Percentiles rank a stretch among this genome's conserved stretches.
phyloP scores from a whole-genome alignment of 2,797 vertebrate genomes.

The Chanos chanos region DNA sequence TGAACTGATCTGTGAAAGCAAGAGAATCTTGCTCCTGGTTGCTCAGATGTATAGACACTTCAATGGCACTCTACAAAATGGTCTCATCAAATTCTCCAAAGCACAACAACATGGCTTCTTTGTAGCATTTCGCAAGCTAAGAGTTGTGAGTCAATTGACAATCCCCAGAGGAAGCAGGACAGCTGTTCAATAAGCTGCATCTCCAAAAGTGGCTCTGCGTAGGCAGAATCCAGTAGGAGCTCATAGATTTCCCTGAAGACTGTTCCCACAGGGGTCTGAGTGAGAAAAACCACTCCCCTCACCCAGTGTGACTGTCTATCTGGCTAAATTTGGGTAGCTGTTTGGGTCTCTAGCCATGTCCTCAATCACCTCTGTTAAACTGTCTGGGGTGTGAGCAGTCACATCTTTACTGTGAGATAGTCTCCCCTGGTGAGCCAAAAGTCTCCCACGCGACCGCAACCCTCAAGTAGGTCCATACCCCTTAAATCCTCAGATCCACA shows the following conservation, averaged over 20 bases:
- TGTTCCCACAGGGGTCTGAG: neutral
- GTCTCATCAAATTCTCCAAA: too few relatives aligned
- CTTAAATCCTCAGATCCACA: too few relatives aligned
- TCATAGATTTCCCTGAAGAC: slow-evolving; percentile 3
- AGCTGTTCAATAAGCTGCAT: neutral
- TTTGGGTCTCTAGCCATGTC: slow-evolving; percentile 7
- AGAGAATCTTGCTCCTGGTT: too few relatives aligned
- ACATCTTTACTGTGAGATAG: neutral
- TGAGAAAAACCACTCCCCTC: too few relatives aligned
- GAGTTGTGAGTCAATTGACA: slow-evolving; percentile 1
- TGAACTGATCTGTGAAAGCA: too few relatives aligned
- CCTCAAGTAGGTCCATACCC: too few relatives aligned
- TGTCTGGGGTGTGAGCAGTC: neutral
- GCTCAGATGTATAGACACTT: too few relatives aligned
- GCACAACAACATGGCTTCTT: neutral
- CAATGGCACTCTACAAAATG: too few relatives aligned
- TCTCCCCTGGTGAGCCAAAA: neutral
- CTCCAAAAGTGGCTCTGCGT: neutral
- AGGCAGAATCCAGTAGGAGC: neutral
- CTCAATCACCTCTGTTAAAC: slow-evolving; percentile 10
- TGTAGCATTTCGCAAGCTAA: neutral
- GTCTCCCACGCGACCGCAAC: neutral
- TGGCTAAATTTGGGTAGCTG: slow-evolving; percentile 3
- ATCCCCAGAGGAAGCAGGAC: neutral
- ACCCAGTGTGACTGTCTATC: neutral